Conservation (phyloP, 2,888 invertebrate genomes). For the Hartigia nigra region DNA sequence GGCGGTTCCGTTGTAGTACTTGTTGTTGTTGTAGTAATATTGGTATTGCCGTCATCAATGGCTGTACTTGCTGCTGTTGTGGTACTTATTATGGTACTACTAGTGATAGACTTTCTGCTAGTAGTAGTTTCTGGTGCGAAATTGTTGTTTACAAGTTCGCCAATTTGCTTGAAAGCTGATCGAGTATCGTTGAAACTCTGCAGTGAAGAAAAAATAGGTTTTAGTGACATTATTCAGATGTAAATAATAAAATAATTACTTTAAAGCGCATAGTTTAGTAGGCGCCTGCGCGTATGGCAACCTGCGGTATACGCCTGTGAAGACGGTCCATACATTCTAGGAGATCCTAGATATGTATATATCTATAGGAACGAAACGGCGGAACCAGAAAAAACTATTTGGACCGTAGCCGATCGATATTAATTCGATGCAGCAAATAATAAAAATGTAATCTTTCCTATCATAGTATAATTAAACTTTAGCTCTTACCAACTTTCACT, state of each 20-base stretch:
- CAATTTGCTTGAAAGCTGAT: conserved; percentile 66
- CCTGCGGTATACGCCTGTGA: conserved; percentile 22
- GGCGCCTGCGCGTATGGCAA: not conserved
- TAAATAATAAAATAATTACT: conserved; percentile 53
- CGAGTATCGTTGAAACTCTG: conserved; percentile 68
- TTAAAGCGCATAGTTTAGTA: conserved; percentile 52
- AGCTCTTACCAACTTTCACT: conserved; percentile 13
- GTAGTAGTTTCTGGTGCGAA: conserved; percentile 59
- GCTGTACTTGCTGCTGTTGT: not conserved
- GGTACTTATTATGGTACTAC: not conserved
- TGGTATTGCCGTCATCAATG: not conserved
- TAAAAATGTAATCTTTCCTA: not conserved
- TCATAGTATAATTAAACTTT: not conserved
- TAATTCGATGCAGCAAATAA: not conserved
- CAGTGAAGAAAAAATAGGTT: conserved; percentile 35
- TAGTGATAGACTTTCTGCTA: conserved; percentile 22
- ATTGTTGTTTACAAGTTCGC: conserved; percentile 61
- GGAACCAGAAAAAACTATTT: not conserved
- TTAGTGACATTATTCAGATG: conserved; percentile 8
- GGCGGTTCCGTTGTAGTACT: conserved; percentile 59
- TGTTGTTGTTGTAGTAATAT: conserved; percentile 40
- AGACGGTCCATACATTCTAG: not conserved
- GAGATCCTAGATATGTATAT: not conserved
- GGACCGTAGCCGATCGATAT: not conserved
- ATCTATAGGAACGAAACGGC: not conserved